Conservation (phyloP, 2,797 vertebrate species). For the Loriculus beryllinus region DNA sequence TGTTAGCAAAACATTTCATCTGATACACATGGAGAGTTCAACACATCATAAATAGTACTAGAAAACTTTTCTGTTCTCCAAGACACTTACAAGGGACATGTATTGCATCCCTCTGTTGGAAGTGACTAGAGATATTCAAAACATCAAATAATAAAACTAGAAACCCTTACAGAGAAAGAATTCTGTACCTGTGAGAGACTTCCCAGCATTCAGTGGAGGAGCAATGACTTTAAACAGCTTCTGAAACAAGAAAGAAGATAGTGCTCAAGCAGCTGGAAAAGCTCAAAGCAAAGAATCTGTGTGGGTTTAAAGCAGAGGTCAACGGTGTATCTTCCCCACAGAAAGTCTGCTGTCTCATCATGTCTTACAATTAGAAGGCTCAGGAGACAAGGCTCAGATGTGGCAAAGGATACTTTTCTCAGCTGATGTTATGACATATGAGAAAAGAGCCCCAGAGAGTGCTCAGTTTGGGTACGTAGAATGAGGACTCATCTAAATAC, state of each 20-base stretch:
- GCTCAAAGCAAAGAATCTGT: not conserved
- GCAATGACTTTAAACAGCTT: slow-evolving; percentile 94
- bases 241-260: slow-evolving; percentile 69
- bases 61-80: not conserved
- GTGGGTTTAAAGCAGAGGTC: not conserved
- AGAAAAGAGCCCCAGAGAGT: not conserved
- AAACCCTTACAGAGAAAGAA: not conserved
- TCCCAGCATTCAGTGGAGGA: slow-evolving; percentile 85
- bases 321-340: not conserved
- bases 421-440: not conserved
- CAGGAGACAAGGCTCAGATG: not conserved
- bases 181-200: slow-evolving; percentile 85
- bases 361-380: not conserved
- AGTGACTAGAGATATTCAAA: not conserved
- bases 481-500: not conserved
- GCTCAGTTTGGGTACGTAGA: not conserved
- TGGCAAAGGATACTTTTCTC: not conserved
- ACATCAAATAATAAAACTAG: not conserved
- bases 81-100: not conserved
- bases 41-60: not conserved
- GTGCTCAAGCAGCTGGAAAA: not conserved
- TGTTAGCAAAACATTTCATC: not conserved
- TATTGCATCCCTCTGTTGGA: not conserved
- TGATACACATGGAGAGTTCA: not conserved
- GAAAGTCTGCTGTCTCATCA: not conserved